A percentile compares a stretch with the other conserved stretches of the same genome.
phyloP scores from a whole-genome alignment of 2,113 vertebrate species.

The Hippocampus mohnikei region DNA sequence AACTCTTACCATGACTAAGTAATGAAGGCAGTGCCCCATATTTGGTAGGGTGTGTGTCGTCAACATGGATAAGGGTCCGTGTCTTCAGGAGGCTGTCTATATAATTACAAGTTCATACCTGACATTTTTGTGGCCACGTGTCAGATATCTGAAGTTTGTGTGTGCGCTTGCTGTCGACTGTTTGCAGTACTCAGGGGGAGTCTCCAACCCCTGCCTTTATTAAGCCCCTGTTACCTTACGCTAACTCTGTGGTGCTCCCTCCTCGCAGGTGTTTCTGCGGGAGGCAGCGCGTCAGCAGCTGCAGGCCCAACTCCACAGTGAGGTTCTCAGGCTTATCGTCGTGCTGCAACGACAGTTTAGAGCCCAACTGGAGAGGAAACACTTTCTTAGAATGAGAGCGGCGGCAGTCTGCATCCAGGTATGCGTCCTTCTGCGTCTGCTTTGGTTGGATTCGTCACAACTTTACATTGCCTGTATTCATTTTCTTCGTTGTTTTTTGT shows the following conservation, averaged over 20 bases:
- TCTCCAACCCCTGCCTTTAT: conserved; percentile 9
- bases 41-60: conserved; percentile 18
- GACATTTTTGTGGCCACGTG: conserved; percentile 47
- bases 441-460: background rate
- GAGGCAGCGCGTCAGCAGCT: conserved; percentile 84
- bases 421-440: conserved; percentile 8
- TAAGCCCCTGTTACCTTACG: background rate
- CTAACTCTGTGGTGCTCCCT: conserved; percentile 21
- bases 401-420: conserved; percentile 86
- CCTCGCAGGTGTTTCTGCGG: conserved; percentile 86
- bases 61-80: conserved; percentile 37
- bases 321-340: conserved; percentile 84
- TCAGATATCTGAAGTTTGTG: conserved; percentile 22
- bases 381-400: conserved; percentile 80
- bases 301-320: conserved; percentile 84
- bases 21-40: conserved; percentile 34
- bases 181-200: background rate
- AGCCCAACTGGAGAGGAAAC: conserved; percentile 79
- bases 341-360: conserved; percentile 84
- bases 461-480: background rate
- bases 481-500: background rate
- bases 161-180: background rate
- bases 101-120: conserved; percentile 63
- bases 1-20: conserved; percentile 29
- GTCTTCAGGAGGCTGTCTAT: conserved; percentile 39